Conservation (phyloP, 2,113 vertebrate genomes). For the Actenoides hombroni region DNA sequence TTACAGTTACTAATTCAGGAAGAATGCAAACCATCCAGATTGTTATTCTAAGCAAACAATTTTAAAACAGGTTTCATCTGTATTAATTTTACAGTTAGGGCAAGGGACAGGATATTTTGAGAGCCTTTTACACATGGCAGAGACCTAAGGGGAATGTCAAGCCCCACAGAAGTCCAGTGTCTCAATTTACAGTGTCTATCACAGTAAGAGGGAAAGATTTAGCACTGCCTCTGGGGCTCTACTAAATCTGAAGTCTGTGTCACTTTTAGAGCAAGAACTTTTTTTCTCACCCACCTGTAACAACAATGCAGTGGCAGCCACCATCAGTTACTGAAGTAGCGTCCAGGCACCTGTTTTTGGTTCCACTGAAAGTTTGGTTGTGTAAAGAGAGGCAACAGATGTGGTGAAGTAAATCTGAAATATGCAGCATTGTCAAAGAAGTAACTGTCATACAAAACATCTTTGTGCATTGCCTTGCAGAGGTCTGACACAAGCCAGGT, state of each 20-base stretch:
- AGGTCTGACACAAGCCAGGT: background rate
- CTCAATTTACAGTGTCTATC: background rate
- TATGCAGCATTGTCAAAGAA: background rate
- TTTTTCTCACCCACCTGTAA: background rate
- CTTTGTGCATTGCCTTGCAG: background rate
- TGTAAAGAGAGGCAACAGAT: background rate
- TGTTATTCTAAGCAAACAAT: background rate
- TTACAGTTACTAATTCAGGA: background rate
- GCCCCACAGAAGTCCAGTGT: background rate
- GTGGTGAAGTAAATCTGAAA: background rate
- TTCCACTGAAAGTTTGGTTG: background rate
- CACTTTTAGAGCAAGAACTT: background rate
- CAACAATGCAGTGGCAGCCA: background rate
- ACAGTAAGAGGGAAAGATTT: background rate
- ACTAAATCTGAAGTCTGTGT: background rate
- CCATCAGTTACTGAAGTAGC: background rate
- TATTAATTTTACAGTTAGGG: background rate
- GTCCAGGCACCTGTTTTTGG: background rate
- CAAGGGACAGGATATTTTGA: background rate
- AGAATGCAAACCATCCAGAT: background rate
- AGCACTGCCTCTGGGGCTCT: background rate
- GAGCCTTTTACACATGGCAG: background rate
- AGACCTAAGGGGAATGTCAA: background rate
- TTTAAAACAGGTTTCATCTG: background rate
- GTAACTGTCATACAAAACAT: background rate